Conservation (phyloP, 1,140 invertebrate species). For the Aphaenogaster rudis region DNA sequence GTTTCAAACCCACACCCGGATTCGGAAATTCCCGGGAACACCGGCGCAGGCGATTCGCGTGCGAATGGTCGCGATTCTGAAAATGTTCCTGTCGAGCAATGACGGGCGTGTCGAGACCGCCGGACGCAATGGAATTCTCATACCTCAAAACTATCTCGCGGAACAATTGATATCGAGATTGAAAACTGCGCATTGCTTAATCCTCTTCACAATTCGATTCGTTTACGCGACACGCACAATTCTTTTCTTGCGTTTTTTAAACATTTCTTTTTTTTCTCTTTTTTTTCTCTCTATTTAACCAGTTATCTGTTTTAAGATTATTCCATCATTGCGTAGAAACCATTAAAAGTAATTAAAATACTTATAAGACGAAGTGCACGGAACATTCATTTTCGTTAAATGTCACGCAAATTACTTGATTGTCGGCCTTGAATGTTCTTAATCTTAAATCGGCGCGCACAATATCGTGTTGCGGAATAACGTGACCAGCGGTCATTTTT, state of each 20-base stretch:
- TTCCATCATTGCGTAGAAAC: not conserved
- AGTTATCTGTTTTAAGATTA: not conserved
- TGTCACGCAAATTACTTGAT: conserved; percentile 2
- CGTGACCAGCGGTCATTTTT: conserved; percentile 16
- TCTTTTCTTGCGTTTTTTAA: not conserved
- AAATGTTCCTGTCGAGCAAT: conserved; percentile 34
- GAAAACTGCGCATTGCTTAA: conserved; percentile 32
- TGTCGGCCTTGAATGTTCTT: conserved; percentile 37
- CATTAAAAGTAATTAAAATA: not conserved
- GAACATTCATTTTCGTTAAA: conserved; percentile 10
- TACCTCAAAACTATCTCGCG: not conserved
- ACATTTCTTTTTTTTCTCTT: not conserved
- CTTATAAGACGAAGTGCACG: not conserved
- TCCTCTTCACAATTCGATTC: not conserved
- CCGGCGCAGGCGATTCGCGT: conserved; percentile 35
- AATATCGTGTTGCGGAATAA: conserved; percentile 6
- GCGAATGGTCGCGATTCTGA: conserved; percentile 35
- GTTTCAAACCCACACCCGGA: conserved; percentile 11
- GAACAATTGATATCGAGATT: conserved; percentile 56
- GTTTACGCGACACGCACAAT: not conserved
- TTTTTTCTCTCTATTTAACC: not conserved
- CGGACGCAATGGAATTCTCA: not conserved
- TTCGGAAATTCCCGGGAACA: conserved; percentile 38
- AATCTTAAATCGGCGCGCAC: conserved; percentile 21
- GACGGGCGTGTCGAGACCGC: conserved; percentile 20